Conservation (phyloP, 2,888 invertebrate species). For the Caenorhabditis japonica region DNA sequence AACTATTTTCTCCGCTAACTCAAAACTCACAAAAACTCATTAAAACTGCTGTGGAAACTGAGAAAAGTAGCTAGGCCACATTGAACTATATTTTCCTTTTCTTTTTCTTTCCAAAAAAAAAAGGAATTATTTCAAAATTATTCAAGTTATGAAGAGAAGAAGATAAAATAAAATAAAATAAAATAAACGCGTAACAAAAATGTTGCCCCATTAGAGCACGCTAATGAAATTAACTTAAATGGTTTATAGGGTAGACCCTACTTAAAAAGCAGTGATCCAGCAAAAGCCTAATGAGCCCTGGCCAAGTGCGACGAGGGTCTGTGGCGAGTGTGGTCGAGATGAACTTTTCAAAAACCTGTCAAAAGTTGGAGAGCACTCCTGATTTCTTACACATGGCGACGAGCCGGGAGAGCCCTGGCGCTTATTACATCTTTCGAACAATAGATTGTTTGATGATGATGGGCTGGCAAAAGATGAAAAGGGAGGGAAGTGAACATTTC, state of each 20-base stretch:
- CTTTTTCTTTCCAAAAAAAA: too few species aligned
- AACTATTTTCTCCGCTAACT: background rate
- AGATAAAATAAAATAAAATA: too few species aligned
- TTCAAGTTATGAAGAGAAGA: too few species aligned
- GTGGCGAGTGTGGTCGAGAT: background rate
- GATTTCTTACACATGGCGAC: conserved; percentile 50
- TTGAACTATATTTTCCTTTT: too few species aligned
- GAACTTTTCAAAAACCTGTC: conserved; percentile 47
- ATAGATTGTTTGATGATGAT: conserved; percentile 44
- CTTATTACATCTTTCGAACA: conserved; percentile 53
- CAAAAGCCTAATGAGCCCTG: conserved; percentile 27
- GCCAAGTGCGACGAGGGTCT: too few species aligned
- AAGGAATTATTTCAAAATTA: too few species aligned
- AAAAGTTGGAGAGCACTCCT: conserved; percentile 38
- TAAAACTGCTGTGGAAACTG: background rate
- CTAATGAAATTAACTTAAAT: too few species aligned
- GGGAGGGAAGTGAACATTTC: background rate
- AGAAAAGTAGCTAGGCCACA: background rate
- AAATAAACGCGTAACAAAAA: too few species aligned
- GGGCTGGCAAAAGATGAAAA: conserved; percentile 29
- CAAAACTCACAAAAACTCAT: conserved; percentile 1
- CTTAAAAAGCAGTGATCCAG: too few species aligned
- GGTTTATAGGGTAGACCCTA: too few species aligned
- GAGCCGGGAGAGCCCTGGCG: conserved; percentile 18
- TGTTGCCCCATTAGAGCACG: too few species aligned